Base-by-base conservation (phyloP, 2,888 invertebrate genomes). In the Clivina fossor region DNA sequence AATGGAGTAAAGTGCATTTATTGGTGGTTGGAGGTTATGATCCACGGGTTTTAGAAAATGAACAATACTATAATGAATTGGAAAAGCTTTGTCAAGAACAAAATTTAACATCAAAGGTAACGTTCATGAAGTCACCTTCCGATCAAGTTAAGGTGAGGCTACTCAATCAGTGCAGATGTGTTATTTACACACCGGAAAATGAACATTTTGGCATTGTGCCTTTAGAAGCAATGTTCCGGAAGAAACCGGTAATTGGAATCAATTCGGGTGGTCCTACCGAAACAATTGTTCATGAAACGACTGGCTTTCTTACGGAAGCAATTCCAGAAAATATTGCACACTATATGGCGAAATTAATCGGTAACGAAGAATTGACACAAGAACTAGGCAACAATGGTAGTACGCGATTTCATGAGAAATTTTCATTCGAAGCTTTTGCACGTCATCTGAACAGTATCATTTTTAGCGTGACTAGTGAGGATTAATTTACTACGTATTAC, bases 171-270 rank as follows among this genome's bases (percentile, higher is more conserved):
- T 87, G 90, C 63, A 81, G 84, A 50, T 88, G 90, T 60, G 75
- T 99, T 15, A 69, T 99, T 16, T 99, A 99, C 69, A 99, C 99
- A 4, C 99, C 99, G 1, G 84, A 88, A 2, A 90, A 91, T 70
- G 99, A 99, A 73, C 99, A 99, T 76, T 99, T 99, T 78, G 99
- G 99, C 3, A 99, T 99, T 66, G 99, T 99, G 5, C 99, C 99
- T 0, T 77, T 99, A 49, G 99, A 99, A 78, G 96, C 97, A 0
- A 99, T 99, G 99, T 92, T 92, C 69, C 85, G 87, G 70, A 79
- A 82, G 2, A 90, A 92, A 67, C 96, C 98, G 3, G 96, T 99
- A 0, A 85, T 99, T 62, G 99, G 99, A 0, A 88, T 92, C 0
- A 90, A 93, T 66, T 92, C 90, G 66, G 99, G 99, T 19, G 99